Conservation (phyloP, 1,140 invertebrate genomes). For the Cyphomyrmex costatus region DNA sequence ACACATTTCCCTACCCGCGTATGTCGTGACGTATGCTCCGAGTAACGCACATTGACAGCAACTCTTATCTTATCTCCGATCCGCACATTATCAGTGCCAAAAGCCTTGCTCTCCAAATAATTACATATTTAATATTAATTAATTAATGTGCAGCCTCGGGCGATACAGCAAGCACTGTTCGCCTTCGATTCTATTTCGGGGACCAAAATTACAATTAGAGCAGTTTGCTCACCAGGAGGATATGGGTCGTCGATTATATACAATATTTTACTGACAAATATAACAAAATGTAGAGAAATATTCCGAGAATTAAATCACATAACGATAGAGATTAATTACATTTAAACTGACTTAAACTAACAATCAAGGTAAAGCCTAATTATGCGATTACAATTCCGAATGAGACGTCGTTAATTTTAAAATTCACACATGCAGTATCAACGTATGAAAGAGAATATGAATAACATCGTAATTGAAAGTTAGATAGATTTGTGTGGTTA, state of each 20-base stretch:
- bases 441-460: neutral
- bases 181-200: neutral
- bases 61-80: slow-evolving; percentile 48
- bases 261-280: slow-evolving; percentile 31
- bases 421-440: neutral
- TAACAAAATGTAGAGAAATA: slow-evolving; percentile 1
- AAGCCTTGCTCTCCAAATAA: neutral
- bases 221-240: neutral
- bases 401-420: neutral
- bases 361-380: neutral
- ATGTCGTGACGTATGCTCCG: slow-evolving; percentile 26
- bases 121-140: slow-evolving; percentile 29
- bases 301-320: slow-evolving; percentile 5
- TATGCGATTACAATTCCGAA: neutral
- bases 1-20: slow-evolving; percentile 37
- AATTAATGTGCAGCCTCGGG: neutral
- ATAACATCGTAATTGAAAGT: neutral
- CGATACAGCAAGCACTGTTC: neutral
- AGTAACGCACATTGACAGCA: slow-evolving; percentile 44
- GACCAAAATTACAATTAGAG: slow-evolving; percentile 11
- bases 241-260: slow-evolving; percentile 16
- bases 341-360: slow-evolving; percentile 6
- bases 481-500: neutral
- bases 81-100: slow-evolving; percentile 4
- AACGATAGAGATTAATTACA: neutral